These are phyloP conservation scores for Chaetodon trifascialis DNA, from an alignment of 2,113 vertebrate species.

Conservation along the genomic window DNA sequence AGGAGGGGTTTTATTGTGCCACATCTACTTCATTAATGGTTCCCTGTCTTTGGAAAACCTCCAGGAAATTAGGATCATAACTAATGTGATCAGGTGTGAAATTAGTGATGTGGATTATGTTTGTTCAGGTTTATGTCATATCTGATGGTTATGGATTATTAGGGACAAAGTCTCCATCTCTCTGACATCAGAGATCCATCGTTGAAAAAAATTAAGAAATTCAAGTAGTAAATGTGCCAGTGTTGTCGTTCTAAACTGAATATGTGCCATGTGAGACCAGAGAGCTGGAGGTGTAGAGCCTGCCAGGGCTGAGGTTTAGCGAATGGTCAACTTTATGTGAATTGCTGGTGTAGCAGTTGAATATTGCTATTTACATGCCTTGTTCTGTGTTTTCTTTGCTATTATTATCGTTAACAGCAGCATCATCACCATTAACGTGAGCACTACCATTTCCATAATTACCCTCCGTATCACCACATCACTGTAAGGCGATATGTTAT, in stretches of 20 bases:
- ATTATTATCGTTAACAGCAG: neutral
- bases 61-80: no score
- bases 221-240: neutral
- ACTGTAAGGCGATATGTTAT: neutral
- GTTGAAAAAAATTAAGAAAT: neutral
- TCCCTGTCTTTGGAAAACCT: no score
- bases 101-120: no score
- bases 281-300: no score
- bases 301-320: no score
- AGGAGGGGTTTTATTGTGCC: neutral
- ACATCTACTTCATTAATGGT: no score
- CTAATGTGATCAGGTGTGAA: no score
- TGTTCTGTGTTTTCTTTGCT: neutral
- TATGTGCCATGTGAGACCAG: neutral
- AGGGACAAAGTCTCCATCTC: neutral
- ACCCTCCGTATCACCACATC: neutral
- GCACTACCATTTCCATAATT: neutral
- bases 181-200: neutral
- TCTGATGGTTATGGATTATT: no score
- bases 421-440: neutral
- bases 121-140: no score
- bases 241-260: neutral
- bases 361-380: neutral
- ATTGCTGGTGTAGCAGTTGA: neutral
- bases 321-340: neutral